These are phyloP conservation scores for Chrysopilus asiliformis DNA, from an alignment of 2,888 invertebrate species.

Conservation along the genomic window DNA sequence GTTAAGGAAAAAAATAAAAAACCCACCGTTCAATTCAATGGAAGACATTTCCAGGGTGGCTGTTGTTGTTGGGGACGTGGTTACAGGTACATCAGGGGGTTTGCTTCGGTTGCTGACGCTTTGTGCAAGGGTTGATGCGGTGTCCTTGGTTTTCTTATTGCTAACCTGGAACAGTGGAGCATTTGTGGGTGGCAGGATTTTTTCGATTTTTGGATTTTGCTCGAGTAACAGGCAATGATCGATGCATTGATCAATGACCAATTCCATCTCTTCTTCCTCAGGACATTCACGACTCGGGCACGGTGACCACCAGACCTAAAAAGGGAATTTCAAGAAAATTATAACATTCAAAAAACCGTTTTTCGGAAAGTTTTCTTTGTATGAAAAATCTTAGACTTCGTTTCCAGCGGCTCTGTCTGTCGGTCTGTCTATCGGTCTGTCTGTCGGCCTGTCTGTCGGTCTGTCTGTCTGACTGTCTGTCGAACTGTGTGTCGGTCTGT, in stretches of 20 bases:
- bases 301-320: conserved; percentile 69
- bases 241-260: conserved; percentile 56
- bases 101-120: too few species aligned
- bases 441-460: too few species aligned
- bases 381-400: too few species aligned
- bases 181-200: conserved; percentile 19
- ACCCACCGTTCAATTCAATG: background rate
- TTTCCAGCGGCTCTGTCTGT: too few species aligned
- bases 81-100: conserved; percentile 27
- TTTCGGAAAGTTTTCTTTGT: too few species aligned
- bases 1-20: too few species aligned
- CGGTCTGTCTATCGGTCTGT: too few species aligned
- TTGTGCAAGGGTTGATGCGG: conserved; percentile 25
- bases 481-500: too few species aligned
- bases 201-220: conserved; percentile 30
- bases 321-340: background rate
- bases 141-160: conserved; percentile 38
- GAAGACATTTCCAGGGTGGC: too few species aligned
- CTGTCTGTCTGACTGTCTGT: too few species aligned
- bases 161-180: conserved; percentile 29
- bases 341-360: too few species aligned
- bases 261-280: conserved; percentile 56
- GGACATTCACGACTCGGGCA: conserved; percentile 69
- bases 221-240: conserved; percentile 53
- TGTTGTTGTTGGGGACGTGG: conserved; percentile 10